Evolutionary conservation across 1,140 invertebrate genomes (phyloP).

Genomic region (Drosophila hydei): DNA sequence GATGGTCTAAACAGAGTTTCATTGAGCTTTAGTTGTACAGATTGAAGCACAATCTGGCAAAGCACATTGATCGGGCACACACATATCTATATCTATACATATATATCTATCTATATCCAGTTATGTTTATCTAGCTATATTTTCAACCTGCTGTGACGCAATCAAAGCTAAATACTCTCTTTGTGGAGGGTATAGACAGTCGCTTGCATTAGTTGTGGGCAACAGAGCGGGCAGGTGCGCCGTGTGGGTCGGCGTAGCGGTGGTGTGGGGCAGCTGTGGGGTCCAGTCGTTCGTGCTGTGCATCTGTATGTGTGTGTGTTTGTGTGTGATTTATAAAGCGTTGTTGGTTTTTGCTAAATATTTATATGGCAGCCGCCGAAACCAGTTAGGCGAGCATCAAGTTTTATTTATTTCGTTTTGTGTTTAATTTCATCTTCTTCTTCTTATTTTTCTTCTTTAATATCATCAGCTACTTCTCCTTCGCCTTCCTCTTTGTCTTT

Average conservation of each 20-base stretch:
- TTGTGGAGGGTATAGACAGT: slow-evolving; percentile 10
- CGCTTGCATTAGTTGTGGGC: slow-evolving; percentile 34
- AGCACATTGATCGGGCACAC: no score
- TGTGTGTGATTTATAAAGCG: slow-evolving; percentile 54
- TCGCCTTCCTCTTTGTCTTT: not conserved
- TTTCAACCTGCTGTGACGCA: not conserved
- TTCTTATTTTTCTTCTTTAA: not conserved
- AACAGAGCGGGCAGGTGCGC: slow-evolving; percentile 35
- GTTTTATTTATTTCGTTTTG: slow-evolving; percentile 46
- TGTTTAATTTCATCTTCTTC: slow-evolving; percentile 35
- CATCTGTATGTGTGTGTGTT: not conserved
- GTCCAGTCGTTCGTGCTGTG: not conserved
- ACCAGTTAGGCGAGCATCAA: slow-evolving; percentile 65
- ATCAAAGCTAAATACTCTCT: slow-evolving; percentile 1
- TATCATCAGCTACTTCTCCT: not conserved
- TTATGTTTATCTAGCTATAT: no score
- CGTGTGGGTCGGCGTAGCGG: slow-evolving; percentile 9
- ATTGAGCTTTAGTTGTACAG: no score
- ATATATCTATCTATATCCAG: no score
- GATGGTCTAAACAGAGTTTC: no score
- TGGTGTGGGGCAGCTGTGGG: not conserved
- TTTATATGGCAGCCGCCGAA: slow-evolving; percentile 61
- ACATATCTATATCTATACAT: no score
- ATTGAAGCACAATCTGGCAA: no score
- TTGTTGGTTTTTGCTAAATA: slow-evolving; percentile 61